Evolutionary conservation across 2,113 vertebrate species (phyloP), one percentile per base, ranked within the genome.

Genomic region (Tupaia chinensis): DNA sequence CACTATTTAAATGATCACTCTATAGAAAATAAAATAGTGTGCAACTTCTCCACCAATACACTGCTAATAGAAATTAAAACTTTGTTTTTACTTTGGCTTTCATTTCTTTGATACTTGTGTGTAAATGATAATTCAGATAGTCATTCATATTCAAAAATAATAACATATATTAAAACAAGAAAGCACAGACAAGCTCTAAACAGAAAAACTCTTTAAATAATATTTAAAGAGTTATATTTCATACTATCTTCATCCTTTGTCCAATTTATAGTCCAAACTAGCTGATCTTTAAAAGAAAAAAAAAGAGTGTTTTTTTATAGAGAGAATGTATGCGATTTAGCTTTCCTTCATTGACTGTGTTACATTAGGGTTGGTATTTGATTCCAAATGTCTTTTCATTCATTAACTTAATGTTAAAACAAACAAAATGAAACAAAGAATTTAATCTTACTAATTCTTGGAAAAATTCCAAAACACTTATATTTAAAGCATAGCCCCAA

Each of bases 1-100:
- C 20, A 78, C 74, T 95, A n/a, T 60, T 84, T 93, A 79, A 32
- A 60, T 77, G 94, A 80, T n/a, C 72, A 94, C 11, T 70, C 32
- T 53, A 25, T 70, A 81, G 34, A 66, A 78, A 74, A 20, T 27
- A 92, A 76, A 91, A 81, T 9, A 66, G 5, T n/a, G 56, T 32
- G 7, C 2, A 70, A 14, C 60, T 70, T 6, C 15, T 89, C 72
- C 7, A 87, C 7, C 27, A 88, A 58, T 82, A 76, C 53, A 29
- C 15, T 70, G 9, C 22, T 23, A 95, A 90, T 9, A n/a, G 85
- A 93, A 77, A 87, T 22, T 94, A 70, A 32, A 61, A 87, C 9
- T 87, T 91, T 66, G 34, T 27, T 61, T 87, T 89, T 79, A 78
- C 16, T 68, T 4, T 66, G 95, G 44, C 22, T 82, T 79, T 7